Evolutionary conservation across 2,113 vertebrate species (phyloP).

Genomic region (Daboia siamensis): DNA sequence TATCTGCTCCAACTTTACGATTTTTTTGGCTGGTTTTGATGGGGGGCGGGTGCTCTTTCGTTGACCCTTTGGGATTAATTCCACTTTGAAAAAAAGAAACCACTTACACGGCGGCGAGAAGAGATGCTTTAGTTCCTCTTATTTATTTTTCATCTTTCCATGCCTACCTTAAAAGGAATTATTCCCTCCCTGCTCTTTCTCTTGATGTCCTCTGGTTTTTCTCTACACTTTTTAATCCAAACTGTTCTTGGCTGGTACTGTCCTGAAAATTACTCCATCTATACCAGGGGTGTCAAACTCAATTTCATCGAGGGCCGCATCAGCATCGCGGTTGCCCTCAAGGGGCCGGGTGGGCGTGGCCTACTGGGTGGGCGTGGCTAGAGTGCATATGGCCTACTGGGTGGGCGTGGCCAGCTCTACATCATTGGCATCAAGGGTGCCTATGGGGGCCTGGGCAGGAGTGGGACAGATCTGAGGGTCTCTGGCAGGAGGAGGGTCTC

Average conservation of each 20-base stretch:
- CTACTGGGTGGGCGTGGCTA: no score
- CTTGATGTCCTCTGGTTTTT: background rate
- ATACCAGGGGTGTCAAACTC: no score
- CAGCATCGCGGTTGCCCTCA: no score
- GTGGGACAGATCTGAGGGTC: no score
- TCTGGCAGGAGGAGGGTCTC: no score
- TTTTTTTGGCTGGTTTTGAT: background rate
- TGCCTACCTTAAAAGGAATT: slow-evolving; percentile 20
- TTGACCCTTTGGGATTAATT: background rate
- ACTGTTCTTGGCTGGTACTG: background rate
- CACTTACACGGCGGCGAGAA: background rate
- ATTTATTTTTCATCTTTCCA: slow-evolving; percentile 23
- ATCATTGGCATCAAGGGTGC: no score
- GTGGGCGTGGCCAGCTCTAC: no score
- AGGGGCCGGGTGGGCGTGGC: no score
- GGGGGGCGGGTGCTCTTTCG: no score
- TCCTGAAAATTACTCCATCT: background rate
- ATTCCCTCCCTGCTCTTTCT: slow-evolving; percentile 6
- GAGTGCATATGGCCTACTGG: no score
- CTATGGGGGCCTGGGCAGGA: no score
- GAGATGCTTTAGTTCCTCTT: slow-evolving; percentile 30
- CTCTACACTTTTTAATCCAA: background rate
- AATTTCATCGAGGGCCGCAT: no score
- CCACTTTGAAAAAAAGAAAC: background rate
- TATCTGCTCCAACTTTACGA: background rate